Evolutionary conservation across 2,797 vertebrate genomes (phyloP).

Genomic region (Alosa sapidissima): DNA sequence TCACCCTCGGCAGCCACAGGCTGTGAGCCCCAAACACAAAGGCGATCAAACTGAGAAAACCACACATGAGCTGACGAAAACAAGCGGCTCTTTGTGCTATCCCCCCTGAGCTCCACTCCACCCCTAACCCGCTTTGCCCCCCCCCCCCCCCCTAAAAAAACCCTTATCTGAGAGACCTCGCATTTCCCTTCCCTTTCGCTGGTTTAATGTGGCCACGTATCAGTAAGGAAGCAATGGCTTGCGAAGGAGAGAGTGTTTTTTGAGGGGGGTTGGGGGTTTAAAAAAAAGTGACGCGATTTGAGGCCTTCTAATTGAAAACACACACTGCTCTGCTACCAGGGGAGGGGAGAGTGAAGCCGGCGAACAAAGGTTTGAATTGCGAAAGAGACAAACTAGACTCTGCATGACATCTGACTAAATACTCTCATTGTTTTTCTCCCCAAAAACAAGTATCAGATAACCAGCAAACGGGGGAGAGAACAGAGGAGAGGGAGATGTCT

Average conservation of each 20-base stretch:
- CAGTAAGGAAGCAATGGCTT: conserved; percentile 46
- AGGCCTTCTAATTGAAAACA: conserved; percentile 78
- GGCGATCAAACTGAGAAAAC: conserved; percentile 52
- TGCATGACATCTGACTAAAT: conserved; percentile 80
- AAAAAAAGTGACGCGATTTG: conserved; percentile 61
- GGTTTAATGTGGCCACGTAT: conserved; percentile 54
- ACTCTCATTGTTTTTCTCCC: conserved; percentile 79
- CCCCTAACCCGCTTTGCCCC: not conserved
- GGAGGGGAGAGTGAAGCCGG: conserved; percentile 66
- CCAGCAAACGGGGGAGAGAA: conserved; percentile 53
- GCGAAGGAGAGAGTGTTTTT: conserved; percentile 26
- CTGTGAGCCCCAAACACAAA: conserved; percentile 44
- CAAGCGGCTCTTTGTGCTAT: conserved; percentile 48
- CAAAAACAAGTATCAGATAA: conserved; percentile 78
- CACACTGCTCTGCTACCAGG: conserved; percentile 68
- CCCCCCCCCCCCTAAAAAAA: not conserved
- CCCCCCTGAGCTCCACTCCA: conserved; percentile 9
- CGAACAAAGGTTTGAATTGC: conserved; percentile 76
- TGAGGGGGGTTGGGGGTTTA: conserved; percentile 35
- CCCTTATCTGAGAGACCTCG: conserved; percentile 46
- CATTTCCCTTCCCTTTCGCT: conserved; percentile 40
- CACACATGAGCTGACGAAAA: conserved; percentile 54
- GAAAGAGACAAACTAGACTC: conserved; percentile 77
- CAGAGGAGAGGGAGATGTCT: conserved; percentile 57
- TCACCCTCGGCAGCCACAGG: conserved; percentile 40